Evolutionary conservation across 2,888 invertebrate species (phyloP).

Genomic region (Spisula subtruncata): DNA sequence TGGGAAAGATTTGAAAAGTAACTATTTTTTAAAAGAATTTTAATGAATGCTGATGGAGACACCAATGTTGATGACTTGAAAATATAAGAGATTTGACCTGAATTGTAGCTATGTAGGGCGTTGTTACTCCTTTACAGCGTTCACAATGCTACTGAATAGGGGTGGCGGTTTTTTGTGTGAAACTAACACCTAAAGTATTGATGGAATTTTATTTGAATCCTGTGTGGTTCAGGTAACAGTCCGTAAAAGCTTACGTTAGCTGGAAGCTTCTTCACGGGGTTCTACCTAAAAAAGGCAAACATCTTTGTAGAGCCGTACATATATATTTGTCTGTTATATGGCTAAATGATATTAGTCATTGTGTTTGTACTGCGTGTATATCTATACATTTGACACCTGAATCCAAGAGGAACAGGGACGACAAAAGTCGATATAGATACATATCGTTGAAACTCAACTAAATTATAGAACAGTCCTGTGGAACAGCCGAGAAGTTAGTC

Average conservation of each 20-base stretch:
- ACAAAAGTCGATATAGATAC: too few relatives aligned
- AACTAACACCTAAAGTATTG: neutral
- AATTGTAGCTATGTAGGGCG: slow-evolving; percentile 5
- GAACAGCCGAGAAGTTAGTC: too few relatives aligned
- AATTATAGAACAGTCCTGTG: too few relatives aligned
- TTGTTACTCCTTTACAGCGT: neutral
- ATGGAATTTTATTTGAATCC: neutral
- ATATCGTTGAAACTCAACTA: too few relatives aligned
- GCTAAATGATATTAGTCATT: too few relatives aligned
- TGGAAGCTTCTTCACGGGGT: neutral
- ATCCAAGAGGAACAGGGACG: too few relatives aligned
- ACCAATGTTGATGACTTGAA: neutral
- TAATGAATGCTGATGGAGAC: slow-evolving; percentile 33
- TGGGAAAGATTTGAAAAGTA: slow-evolving; percentile 36
- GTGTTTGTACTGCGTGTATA: too few relatives aligned
- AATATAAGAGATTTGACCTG: slow-evolving; percentile 22
- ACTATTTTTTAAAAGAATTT: slow-evolving; percentile 42
- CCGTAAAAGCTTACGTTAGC: neutral
- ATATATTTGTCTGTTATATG: too few relatives aligned
- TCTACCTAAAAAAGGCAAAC: neutral
- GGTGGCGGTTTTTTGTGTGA: neutral
- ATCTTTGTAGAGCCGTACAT: too few relatives aligned
- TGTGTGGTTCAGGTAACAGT: neutral
- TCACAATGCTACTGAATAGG: too few relatives aligned
- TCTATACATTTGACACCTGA: too few relatives aligned